Conservation (phyloP, 2,797 vertebrate species). For the Furcifer pardalis region DNA sequence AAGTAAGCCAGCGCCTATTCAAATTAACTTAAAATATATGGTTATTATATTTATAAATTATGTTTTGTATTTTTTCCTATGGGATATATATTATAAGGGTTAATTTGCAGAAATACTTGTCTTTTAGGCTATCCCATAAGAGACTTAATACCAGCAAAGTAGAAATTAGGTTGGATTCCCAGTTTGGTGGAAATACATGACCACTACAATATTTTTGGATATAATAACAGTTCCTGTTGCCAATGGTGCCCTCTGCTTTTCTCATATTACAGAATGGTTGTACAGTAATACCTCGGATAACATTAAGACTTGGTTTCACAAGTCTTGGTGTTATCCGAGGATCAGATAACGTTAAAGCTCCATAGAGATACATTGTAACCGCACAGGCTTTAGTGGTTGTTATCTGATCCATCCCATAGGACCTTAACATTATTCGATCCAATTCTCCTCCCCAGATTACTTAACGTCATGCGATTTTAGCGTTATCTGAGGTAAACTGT, state of each 20-base stretch:
- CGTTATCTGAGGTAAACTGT: too few relatives aligned
- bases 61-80: background rate
- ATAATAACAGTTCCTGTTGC: constrained; percentile 13
- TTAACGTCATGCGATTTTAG: too few relatives aligned
- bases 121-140: background rate
- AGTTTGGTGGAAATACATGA: too few relatives aligned
- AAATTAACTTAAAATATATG: background rate
- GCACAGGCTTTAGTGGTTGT: too few relatives aligned
- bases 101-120: background rate
- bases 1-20: background rate
- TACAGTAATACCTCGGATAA: too few relatives aligned
- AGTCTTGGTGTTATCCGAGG: too few relatives aligned
- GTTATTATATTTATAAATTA: background rate
- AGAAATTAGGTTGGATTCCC: background rate
- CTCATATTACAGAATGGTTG: constrained; percentile 13
- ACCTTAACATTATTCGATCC: too few relatives aligned
- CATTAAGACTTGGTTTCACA: too few relatives aligned
- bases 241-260: constrained; percentile 20
- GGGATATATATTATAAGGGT: background rate
- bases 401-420: too few relatives aligned
- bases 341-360: too few relatives aligned
- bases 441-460: too few relatives aligned
- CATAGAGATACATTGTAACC: too few relatives aligned
- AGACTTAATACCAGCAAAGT: background rate
- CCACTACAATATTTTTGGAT: background rate